Conservation (phyloP, 1,140 invertebrate species). For the Ceratitis capitata region DNA sequence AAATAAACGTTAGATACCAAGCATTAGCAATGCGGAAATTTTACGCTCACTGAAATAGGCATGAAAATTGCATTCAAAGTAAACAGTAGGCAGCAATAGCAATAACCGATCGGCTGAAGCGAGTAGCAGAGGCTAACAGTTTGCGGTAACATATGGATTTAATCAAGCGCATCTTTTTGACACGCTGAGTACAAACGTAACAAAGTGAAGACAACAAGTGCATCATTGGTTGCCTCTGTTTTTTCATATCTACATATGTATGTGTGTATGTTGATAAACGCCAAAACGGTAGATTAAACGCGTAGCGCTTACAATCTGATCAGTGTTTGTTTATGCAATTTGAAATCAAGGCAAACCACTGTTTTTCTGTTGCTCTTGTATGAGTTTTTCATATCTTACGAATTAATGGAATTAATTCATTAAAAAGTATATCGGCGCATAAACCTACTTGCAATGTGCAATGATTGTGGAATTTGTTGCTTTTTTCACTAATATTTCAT, state of each 20-base stretch:
- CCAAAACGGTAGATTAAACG: constrained; percentile 14
- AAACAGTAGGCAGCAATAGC: not conserved
- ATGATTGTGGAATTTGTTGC: not conserved
- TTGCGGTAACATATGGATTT: not conserved
- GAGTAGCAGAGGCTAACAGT: not conserved
- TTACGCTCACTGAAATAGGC: not conserved
- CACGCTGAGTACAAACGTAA: too few species aligned
- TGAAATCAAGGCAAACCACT: not conserved
- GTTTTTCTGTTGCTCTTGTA: not conserved
- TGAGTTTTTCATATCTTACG: not conserved
- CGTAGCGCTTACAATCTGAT: not conserved
- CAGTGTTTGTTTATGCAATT: not conserved
- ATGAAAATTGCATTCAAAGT: not conserved
- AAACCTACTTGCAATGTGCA: not conserved
- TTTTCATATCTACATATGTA: too few species aligned
- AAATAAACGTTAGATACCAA: not conserved
- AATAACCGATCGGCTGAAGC: not conserved
- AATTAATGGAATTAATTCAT: not conserved
- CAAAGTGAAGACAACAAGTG: too few species aligned
- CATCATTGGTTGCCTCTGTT: too few species aligned
- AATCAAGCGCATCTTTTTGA: not conserved
- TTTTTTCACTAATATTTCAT: too few species aligned
- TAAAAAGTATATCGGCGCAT: not conserved
- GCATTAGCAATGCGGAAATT: not conserved
- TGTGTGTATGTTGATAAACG: not conserved